Base-by-base conservation (phyloP, 2,797 vertebrate genomes). In the Syngnathus acus region DNA sequence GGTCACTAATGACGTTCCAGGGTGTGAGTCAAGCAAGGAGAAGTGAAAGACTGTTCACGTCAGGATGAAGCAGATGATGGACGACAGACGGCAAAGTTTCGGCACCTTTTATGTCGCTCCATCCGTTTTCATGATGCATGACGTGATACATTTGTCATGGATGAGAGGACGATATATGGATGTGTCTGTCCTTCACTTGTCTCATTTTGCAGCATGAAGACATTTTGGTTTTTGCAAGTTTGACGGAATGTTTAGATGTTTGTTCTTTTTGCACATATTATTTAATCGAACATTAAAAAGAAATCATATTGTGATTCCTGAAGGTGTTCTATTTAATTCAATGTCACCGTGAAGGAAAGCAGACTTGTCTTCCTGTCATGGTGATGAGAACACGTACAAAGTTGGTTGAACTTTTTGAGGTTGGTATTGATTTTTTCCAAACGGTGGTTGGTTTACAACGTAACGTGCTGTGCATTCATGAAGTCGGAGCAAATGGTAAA, bases 291-390 rank as follows among this genome's bases (percentile, higher is more conserved):
- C 48, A 69, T 80, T 4, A 21, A 21, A 39, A 8, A 17, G 0
- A 38, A 7, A 32, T 32, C 32, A 0, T 32, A 32, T 32, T 38
- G 65, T 40, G 63, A 74, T 69, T 68, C 50, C 48, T 59, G 51
- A 64, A 73, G 68, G 70, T 70, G 45, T 21, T 17, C 66, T 87
- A 81, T 88, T 87, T 83, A 87, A 86, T 72, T 79, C 66, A 39
- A 74, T 75, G 82, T 87, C 85, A 86, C 0, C 40, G 65, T 79
- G 85, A 89, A 71, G 68, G 51, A 81, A 73, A 23, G 51, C 85
- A 88, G 88, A 61, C 58, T 66, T 74, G 66, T 48, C 72, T 66
- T 74, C 69, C 72, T 64, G 48, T 64, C 66, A 48, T 48, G 26
- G 59, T 75, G 65, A 83, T 65, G 72, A 55, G 75, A 72, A 9